Percentiles rank a stretch among this genome's conserved stretches.
phyloP scores from a whole-genome alignment of 2,113 vertebrate species.

The rat (Rattus norvegicus) region DNA sequence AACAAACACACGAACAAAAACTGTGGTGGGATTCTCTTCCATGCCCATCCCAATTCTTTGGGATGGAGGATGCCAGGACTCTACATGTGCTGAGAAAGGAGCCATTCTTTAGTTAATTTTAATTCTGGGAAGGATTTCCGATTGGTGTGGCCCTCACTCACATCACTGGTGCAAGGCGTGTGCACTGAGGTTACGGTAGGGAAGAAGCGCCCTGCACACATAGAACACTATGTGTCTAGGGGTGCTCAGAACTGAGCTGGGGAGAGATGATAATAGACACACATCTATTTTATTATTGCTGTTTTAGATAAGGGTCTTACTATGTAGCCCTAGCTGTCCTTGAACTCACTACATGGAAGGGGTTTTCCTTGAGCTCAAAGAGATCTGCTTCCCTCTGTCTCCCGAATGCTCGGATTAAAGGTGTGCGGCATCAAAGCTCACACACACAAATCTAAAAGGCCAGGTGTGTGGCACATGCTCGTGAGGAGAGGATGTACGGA shows the following conservation, averaged over 20 bases:
- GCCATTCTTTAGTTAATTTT: background rate
- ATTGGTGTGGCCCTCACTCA: background rate
- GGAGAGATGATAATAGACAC: background rate
- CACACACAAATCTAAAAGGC: background rate
- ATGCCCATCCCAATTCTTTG: background rate
- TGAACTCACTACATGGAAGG: background rate
- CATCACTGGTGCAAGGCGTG: too few species aligned
- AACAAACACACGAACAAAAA: too few species aligned
- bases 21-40: background rate
- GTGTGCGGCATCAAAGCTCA: background rate
- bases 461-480: background rate
- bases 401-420: background rate
- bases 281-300: background rate
- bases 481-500: background rate
- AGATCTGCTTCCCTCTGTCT: background rate
- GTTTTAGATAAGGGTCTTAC: background rate
- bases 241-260: background rate
- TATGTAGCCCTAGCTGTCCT: background rate
- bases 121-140: background rate
- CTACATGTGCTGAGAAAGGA: background rate
- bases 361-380: background rate
- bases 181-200: background rate
- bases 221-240: background rate
- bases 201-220: background rate
- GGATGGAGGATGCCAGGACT: background rate